These are phyloP conservation scores for Callimorpha dominula DNA, from an alignment of 2,888 invertebrate species.

Conservation along the genomic window DNA sequence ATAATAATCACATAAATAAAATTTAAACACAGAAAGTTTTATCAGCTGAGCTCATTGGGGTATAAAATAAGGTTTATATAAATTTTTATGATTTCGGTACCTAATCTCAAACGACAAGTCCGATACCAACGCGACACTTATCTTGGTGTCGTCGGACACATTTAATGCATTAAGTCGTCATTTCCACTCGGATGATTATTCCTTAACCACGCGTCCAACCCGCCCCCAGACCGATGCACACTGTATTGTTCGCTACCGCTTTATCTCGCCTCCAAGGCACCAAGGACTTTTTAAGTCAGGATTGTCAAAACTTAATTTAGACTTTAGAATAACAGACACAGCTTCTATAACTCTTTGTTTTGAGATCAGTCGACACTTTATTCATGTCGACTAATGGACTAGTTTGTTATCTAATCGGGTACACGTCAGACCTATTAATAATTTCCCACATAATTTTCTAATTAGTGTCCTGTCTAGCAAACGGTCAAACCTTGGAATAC, in stretches of 20 bases:
- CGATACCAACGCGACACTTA: conserved; percentile 82
- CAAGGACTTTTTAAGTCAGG: conserved; percentile 69
- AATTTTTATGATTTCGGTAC: conserved; percentile 82
- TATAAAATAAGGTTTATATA: conserved; percentile 54
- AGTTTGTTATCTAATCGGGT: conserved; percentile 86
- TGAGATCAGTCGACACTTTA: conserved; percentile 57
- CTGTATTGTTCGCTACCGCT: conserved; percentile 84
- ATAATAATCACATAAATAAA: too few species aligned
- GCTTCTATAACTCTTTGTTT: conserved; percentile 57
- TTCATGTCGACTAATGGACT: conserved; percentile 82
- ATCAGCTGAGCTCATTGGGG: conserved; percentile 52
- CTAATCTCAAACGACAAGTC: conserved; percentile 82
- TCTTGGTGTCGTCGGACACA: conserved; percentile 84
- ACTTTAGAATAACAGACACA: conserved; percentile 69
- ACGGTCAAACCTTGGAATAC: conserved; percentile 66
- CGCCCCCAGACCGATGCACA: conserved; percentile 75
- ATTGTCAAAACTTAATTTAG: conserved; percentile 58
- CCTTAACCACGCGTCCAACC: conserved; percentile 84
- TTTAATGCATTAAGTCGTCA: conserved; percentile 87
- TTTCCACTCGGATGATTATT: conserved; percentile 85
- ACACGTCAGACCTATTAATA: conserved; percentile 84
- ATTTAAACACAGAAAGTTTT: conserved; percentile 51
- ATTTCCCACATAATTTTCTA: conserved; percentile 85
- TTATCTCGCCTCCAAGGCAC: conserved; percentile 70
- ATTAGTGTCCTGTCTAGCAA: conserved; percentile 80